Conservation (phyloP, 2,888 invertebrate genomes). For the Melieria omissa region DNA sequence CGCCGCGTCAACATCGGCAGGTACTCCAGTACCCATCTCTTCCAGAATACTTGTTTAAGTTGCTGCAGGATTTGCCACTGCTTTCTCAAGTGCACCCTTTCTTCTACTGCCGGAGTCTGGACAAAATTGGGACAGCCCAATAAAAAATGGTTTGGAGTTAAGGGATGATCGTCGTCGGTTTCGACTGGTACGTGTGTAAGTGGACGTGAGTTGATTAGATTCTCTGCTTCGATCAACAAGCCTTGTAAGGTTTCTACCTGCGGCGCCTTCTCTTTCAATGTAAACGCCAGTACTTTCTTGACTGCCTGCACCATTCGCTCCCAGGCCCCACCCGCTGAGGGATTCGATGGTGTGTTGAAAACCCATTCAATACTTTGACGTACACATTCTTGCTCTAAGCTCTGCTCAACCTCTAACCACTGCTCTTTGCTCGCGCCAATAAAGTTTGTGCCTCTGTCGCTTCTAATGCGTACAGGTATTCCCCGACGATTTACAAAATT, state of each 20-base stretch:
- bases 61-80: constrained; percentile 31
- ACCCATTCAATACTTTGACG: constrained; percentile 22
- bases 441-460: constrained; percentile 32
- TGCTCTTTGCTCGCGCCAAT: constrained; percentile 31
- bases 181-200: constrained; percentile 9
- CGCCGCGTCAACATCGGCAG: constrained; percentile 8
- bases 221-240: background rate
- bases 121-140: constrained; percentile 11
- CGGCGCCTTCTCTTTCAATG: constrained; percentile 31
- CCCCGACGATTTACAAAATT: constrained; percentile 31
- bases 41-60: constrained; percentile 10
- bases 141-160: constrained; percentile 24
- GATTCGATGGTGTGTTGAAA: no score
- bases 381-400: constrained; percentile 34
- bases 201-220: background rate
- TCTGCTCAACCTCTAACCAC: background rate
- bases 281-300: constrained; percentile 30
- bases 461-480: constrained; percentile 20
- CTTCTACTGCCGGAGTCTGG: background rate
- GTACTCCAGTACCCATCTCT: constrained; percentile 14
- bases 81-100: constrained; percentile 29
- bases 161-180: constrained; percentile 1
- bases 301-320: constrained; percentile 37
- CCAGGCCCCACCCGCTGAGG: constrained; percentile 34
- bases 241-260: constrained; percentile 11